Base-by-base conservation (phyloP, 2,113 vertebrate genomes). In the Chunga burmeisteri region DNA sequence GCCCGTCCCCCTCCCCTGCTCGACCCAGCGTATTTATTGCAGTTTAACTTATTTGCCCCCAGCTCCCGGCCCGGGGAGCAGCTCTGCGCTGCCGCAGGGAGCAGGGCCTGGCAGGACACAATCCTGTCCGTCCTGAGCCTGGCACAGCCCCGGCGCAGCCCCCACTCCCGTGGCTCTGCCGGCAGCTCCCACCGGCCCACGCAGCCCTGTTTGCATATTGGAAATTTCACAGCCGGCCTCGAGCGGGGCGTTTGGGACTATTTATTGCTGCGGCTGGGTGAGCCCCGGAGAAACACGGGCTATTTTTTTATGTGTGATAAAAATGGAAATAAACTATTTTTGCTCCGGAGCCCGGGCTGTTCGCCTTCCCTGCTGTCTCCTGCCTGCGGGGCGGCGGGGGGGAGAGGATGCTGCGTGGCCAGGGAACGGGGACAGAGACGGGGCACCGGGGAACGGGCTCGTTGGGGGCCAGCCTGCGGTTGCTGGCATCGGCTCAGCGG, bases 271-370 rank as follows among this genome's bases (percentile, higher is more conserved):
- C 91, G 61, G 73, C 88, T 92, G 93, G 88, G 80, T 32, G 34
- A 91, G 62, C 77, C 86, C 92, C 72, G 12, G 26, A 44, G 72
- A 44, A 80, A 80, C 14, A 63, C 49, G 4, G 3, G 63, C 36
- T 49, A 5, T 2, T 50, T 84, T 86, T 95, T 71, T 90, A 50
- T 95, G 70, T 5, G 47, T 8, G 9, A 79, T 59, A 67, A 87
- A 81, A 81, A 85, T 26, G 52, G 88, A 94, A 97, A 93, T 95
- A 90, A 93, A 96, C 32, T 88, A 81, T 81, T 96, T 95, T 83
- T 81, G 93, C 95, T 93, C 59, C 52, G 7, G 7, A 40, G 10
- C 2, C 16, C 3, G 4, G 11, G 11, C 36, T 91, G 38, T 11
- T 11, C 73, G 68, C 38, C 10, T 17, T 52, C 16, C n/a, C 50